phyloP scores from a whole-genome alignment of 2,113 vertebrate species.

The Gallinago media region DNA sequence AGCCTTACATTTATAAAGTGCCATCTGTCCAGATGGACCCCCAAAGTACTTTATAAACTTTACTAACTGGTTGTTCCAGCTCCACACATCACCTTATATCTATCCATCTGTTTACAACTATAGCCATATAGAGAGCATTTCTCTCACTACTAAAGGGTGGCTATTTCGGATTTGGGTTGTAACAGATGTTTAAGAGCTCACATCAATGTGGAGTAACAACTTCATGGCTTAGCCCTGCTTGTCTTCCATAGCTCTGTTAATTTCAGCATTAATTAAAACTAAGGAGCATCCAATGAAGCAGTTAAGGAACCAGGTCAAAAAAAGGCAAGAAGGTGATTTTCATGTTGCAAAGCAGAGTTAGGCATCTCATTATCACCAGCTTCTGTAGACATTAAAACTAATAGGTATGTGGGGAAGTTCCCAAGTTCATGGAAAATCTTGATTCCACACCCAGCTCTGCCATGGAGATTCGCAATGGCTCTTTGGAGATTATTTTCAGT shows the following conservation, averaged over 20 bases:
- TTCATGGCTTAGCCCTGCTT: not conserved
- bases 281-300: not conserved
- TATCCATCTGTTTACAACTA: slow-evolving; percentile 34
- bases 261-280: not conserved
- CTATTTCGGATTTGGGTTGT: not conserved
- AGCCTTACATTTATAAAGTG: slow-evolving; percentile 30
- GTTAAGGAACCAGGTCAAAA: not conserved
- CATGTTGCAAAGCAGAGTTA: not conserved
- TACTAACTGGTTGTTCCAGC: slow-evolving; percentile 29
- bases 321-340: not conserved
- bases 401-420: not conserved
- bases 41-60: slow-evolving; percentile 56
- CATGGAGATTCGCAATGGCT: rapidly evolving
- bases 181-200: slow-evolving; percentile 21
- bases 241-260: not conserved
- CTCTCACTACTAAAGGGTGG: not conserved
- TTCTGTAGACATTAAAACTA: not conserved
- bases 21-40: slow-evolving; percentile 3
- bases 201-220: not conserved
- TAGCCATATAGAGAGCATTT: not conserved
- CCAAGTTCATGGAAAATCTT: not conserved
- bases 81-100: slow-evolving; percentile 25
- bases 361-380: not conserved
- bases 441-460: not conserved
- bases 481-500: rapidly evolving